These are phyloP conservation scores for Myodes glareolus DNA, from an alignment of 2,113 vertebrate species.

Conservation along the genomic window DNA sequence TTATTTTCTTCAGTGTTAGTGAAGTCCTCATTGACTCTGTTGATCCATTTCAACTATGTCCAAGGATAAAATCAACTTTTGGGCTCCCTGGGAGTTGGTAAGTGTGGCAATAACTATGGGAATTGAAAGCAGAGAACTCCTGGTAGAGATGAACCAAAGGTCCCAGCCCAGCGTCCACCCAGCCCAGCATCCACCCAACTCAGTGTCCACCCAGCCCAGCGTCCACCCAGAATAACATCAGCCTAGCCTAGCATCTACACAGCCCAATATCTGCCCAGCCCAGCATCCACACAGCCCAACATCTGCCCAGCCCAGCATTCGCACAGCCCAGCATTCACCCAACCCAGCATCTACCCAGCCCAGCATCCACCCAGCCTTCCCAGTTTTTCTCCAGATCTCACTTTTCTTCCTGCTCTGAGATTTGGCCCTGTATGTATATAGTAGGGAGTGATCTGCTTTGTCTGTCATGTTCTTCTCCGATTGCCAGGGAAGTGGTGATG, in stretches of 20 bases:
- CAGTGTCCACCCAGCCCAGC: background rate
- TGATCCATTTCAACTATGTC: background rate
- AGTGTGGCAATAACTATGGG: background rate
- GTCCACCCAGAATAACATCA: background rate
- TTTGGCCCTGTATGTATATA: background rate
- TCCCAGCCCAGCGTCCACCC: background rate
- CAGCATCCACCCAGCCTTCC: background rate
- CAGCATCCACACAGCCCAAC: background rate
- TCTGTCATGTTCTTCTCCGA: conserved; percentile 5
- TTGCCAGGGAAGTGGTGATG: conserved; percentile 19
- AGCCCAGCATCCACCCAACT: background rate
- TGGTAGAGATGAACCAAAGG: background rate
- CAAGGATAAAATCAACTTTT: background rate
- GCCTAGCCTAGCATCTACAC: background rate
- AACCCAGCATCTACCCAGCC: background rate
- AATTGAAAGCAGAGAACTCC: background rate
- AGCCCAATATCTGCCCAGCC: too few relatives aligned
- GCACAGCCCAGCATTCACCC: background rate
- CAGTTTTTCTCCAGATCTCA: background rate
- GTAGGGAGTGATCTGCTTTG: conserved; percentile 24
- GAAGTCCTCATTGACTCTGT: background rate
- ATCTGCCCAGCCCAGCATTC: rapidly evolving
- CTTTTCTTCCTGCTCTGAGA: conserved; percentile 20
- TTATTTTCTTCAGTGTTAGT: conserved; percentile 2
- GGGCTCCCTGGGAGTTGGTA: background rate